phyloP scores from a whole-genome alignment of 2,797 vertebrate genomes.

The Megalops cyprinoides region DNA sequence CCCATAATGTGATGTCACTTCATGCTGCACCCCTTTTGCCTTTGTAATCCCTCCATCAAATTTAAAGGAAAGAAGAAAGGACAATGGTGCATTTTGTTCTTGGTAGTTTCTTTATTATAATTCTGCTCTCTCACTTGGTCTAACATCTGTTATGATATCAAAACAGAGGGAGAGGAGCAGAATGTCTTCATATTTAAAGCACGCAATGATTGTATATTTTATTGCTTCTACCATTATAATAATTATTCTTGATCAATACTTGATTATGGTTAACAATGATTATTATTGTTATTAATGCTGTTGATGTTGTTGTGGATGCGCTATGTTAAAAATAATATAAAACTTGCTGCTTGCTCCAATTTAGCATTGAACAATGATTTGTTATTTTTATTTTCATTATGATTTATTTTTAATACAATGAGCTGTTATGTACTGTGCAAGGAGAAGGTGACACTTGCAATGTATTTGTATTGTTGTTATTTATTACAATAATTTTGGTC shows the following conservation, averaged over 20 bases:
- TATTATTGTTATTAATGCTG: constrained; percentile 74
- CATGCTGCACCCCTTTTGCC: constrained; percentile 75
- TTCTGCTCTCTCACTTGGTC: constrained; percentile 67
- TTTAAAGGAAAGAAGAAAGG: constrained; percentile 63
- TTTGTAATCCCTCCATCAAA: constrained; percentile 65
- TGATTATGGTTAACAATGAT: constrained; percentile 72
- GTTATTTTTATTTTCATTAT: constrained; percentile 68
- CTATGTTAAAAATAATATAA: constrained; percentile 75
- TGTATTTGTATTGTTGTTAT: constrained; percentile 72
- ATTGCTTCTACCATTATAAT: constrained; percentile 71
- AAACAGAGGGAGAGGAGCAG: constrained; percentile 64
- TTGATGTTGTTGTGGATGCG: constrained; percentile 82
- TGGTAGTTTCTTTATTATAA: constrained; percentile 64
- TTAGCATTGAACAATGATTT: constrained; percentile 59
- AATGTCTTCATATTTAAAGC: constrained; percentile 80
- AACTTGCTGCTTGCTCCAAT: constrained; percentile 79
- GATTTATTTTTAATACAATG: constrained; percentile 70
- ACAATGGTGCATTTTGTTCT: constrained; percentile 74
- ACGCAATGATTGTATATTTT: constrained; percentile 83
- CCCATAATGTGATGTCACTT: constrained; percentile 68
- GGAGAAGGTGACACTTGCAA: constrained; percentile 64
- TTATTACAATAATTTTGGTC: constrained; percentile 75
- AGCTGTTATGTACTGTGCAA: constrained; percentile 70
- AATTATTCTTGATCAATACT: constrained; percentile 64
- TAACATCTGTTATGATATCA: constrained; percentile 50